A percentile compares a stretch with the other conserved stretches of the same genome.
Evolutionary conservation across 2,113 vertebrate genomes (phyloP).

Genomic region (Xiphophorus couchianus): DNA sequence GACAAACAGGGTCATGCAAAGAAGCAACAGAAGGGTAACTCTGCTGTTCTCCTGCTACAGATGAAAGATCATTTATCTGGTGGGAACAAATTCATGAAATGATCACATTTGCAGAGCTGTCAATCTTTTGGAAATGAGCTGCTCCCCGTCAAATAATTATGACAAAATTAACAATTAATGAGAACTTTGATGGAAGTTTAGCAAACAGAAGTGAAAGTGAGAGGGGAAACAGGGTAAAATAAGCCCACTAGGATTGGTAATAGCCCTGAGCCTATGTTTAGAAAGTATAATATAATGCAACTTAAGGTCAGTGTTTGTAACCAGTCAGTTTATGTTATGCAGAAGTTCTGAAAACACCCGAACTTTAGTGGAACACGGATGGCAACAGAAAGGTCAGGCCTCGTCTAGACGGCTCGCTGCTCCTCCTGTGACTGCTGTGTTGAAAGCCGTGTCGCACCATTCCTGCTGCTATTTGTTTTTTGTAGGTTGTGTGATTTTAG

Average conservation of each 20-base stretch:
- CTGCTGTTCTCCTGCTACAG: background rate
- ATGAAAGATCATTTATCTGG: background rate
- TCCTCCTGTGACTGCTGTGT: constrained; percentile 31
- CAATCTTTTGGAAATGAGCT: background rate
- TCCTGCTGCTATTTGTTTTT: constrained; percentile 30
- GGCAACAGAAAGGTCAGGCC: constrained; percentile 67
- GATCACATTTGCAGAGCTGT: background rate
- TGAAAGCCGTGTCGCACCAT: constrained; percentile 23
- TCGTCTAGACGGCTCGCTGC: constrained; percentile 56
- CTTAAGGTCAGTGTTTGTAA: constrained; percentile 59
- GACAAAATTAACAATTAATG: constrained; percentile 6
- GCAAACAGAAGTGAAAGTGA: background rate
- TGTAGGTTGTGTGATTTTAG: background rate
- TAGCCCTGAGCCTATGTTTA: constrained; percentile 3
- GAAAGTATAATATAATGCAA: constrained; percentile 13
- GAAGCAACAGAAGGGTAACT: constrained; percentile 25
- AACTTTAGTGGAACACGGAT: constrained; percentile 39
- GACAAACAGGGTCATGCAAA: constrained; percentile 1
- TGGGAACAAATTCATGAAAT: background rate
- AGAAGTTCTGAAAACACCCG: constrained; percentile 51
- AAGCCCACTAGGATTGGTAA: background rate
- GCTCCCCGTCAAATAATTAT: constrained; percentile 4
- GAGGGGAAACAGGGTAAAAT: background rate
- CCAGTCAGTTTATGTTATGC: constrained; percentile 44
- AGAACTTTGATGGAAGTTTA: background rate